Conservation (phyloP, 2,113 vertebrate species). For the Connochaetes taurinus region DNA sequence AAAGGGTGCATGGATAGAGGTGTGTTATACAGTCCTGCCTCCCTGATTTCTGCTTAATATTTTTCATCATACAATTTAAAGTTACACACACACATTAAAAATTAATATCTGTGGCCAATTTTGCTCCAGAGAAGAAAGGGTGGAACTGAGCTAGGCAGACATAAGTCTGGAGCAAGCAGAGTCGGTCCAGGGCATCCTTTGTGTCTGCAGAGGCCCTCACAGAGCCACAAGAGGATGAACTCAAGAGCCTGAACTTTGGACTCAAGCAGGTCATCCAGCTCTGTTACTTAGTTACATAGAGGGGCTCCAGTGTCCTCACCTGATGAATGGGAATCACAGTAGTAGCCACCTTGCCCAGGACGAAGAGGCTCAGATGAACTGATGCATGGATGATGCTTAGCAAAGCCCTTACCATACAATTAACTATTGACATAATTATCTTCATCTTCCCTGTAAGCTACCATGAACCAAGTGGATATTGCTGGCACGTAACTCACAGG, state of each 20-base stretch:
- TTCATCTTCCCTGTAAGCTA: background rate
- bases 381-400: background rate
- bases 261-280: background rate
- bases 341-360: fast-evolving
- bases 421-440: background rate
- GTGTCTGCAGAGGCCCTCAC: background rate
- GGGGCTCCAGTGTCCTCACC: background rate
- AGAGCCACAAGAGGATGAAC: background rate
- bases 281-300: background rate
- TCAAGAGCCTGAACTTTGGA: background rate
- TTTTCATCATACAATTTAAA: background rate
- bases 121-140: background rate
- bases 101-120: background rate
- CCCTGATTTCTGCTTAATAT: background rate
- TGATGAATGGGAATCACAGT: background rate
- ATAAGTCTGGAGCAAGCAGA: background rate
- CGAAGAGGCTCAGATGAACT: background rate
- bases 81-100: background rate
- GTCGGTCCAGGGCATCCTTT: background rate
- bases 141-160: background rate
- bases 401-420: background rate
- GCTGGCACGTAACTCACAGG: background rate
- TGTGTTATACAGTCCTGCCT: background rate
- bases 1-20: background rate
- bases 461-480: background rate